Percentiles rank a stretch among this genome's conserved stretches.
These are phyloP conservation scores for Rissa tridactyla DNA, from an alignment of 2,113 vertebrate genomes.

Conservation along the genomic window DNA sequence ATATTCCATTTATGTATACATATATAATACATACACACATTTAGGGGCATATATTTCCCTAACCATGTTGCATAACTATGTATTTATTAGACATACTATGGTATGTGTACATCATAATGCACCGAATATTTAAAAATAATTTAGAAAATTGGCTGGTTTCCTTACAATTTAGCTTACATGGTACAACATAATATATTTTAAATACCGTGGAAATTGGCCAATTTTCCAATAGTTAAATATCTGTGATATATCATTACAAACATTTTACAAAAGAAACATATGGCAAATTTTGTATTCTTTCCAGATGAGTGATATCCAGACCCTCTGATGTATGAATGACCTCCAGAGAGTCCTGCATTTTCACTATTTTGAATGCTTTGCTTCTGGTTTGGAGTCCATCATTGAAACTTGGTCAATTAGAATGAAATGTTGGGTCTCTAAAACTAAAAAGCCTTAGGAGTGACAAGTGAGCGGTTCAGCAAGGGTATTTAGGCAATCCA, in stretches of 20 bases:
- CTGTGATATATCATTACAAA: constrained; percentile 22
- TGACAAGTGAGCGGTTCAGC: neutral
- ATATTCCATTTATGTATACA: neutral
- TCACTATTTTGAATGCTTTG: neutral
- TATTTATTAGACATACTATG: neutral
- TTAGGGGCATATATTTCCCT: neutral
- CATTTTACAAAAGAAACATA: constrained; percentile 27
- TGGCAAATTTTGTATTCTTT: constrained; percentile 1
- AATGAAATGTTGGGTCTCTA: neutral
- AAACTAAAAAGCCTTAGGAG: neutral
- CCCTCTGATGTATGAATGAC: neutral
- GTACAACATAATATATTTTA: neutral
- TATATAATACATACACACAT: neutral
- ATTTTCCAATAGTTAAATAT: constrained; percentile 33
- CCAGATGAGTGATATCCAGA: constrained; percentile 27
- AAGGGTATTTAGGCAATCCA: neutral
- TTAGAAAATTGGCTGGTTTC: constrained; percentile 6
- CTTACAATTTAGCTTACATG: neutral
- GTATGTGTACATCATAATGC: neutral
- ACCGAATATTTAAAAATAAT: neutral
- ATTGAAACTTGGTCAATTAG: neutral
- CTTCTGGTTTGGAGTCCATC: neutral
- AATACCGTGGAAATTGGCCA: constrained; percentile 10
- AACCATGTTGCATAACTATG: neutral
- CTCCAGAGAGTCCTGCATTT: neutral